Evolutionary conservation across 2,113 vertebrate genomes (phyloP).

Genomic region (Cottus gobio): DNA sequence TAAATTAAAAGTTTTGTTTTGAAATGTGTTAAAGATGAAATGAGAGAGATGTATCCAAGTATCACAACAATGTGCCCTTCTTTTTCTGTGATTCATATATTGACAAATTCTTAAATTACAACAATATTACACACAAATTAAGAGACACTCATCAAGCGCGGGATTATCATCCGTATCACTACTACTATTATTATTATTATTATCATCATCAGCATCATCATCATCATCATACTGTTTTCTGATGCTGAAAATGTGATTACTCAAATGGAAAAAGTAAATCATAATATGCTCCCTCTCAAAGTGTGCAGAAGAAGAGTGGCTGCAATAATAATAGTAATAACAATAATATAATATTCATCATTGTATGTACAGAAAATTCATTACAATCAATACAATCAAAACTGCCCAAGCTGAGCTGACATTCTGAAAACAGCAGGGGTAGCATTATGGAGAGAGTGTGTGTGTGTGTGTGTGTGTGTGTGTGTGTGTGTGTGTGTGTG

Average conservation of each 20-base stretch:
- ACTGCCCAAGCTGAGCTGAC: conserved; percentile 86
- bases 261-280: conserved; percentile 60
- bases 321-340: conserved; percentile 73
- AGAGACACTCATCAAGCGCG: conserved; percentile 85
- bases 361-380: conserved; percentile 86
- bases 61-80: conserved; percentile 80
- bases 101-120: conserved; percentile 84
- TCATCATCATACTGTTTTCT: conserved; percentile 75
- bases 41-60: conserved; percentile 62
- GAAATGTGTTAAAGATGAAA: conserved; percentile 50
- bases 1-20: conserved; percentile 22
- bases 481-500: too few species aligned
- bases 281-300: conserved; percentile 66
- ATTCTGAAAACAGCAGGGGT: conserved; percentile 82
- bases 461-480: conserved; percentile 35
- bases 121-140: conserved; percentile 85
- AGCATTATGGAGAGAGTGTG: conserved; percentile 54
- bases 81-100: conserved; percentile 79
- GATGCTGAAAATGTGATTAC: conserved; percentile 66
- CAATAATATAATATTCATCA: conserved; percentile 80
- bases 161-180: conserved; percentile 82
- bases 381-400: conserved; percentile 89
- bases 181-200: conserved; percentile 75
- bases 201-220: conserved; percentile 70
- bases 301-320: conserved; percentile 73